Base-by-base conservation (phyloP, 2,113 vertebrate genomes). In the Eurystomus gularis region DNA sequence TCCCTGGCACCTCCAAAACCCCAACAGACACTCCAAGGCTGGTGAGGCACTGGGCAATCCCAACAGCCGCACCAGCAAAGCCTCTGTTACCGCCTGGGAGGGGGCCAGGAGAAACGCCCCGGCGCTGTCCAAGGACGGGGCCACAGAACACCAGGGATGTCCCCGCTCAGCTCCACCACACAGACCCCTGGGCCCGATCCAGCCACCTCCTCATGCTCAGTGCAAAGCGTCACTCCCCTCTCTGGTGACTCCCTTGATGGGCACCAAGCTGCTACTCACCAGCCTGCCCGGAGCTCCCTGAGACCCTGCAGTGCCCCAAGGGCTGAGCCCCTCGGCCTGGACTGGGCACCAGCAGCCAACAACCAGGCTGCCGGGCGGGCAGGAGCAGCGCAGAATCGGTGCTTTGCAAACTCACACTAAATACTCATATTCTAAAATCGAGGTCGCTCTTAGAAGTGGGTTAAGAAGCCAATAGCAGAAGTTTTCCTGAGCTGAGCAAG, bases 151-250 rank as follows among this genome's bases (percentile, higher is more conserved):
- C 31, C 13, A 14, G 11, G 35, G 54, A 46, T 3, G 1, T 40
- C 51, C 49, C 54, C 6, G 7, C 23, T 33, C 21, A 26, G 46
- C 39, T 35, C 70, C 65, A 33, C 0, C 4, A 2, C 46, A 1
- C 3, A 31, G 44, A 49, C 71, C 57, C 61, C 37, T 3, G 2
- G 55, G 55, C 54, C 37, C 2, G 5, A 37, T 18, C 57, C 58
- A 20, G 23, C 9, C 7, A 0, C 37, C 37, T 18, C 40, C 6
- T 4, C 4, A 2, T 0, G 2, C 46, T 23, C 3, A 0, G 23
- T 7, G 33, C 26, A 3, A 19, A 2, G 2, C 11, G 2, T 8
- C 4, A 1, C n/a, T 48, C 40, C 72, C 6, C 5, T 20, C 20
- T 2, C 3, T 7, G 2, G 68, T 4, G 49, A 55, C 31, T 11